Evolutionary conservation across 2,888 invertebrate species (phyloP).

Genomic region (Hemithea aestivaria): DNA sequence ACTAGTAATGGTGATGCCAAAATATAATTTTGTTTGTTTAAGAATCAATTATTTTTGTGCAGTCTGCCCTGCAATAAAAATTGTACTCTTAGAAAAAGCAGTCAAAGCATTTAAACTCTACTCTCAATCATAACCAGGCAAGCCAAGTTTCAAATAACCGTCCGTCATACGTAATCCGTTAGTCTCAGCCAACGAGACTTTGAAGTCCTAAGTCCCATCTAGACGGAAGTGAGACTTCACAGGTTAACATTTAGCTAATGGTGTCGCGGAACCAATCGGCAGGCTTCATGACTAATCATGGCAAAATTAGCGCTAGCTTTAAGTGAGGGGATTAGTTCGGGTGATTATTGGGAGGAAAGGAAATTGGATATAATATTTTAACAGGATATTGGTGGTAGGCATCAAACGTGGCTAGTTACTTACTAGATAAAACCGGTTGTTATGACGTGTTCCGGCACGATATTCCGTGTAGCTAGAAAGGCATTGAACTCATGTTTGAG

Average conservation of each 20-base stretch:
- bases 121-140: not conserved
- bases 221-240: conserved; percentile 32
- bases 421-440: too few species aligned
- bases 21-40: too few species aligned
- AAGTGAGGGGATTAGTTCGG: conserved; percentile 13
- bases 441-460: too few species aligned
- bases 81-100: too few species aligned
- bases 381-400: too few species aligned
- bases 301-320: conserved; percentile 12
- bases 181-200: conserved; percentile 6
- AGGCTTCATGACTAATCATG: conserved; percentile 18
- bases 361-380: not conserved
- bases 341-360: conserved; percentile 9
- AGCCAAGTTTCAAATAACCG: conserved; percentile 6
- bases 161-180: conserved; percentile 4
- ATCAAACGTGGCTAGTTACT: too few species aligned
- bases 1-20: too few species aligned
- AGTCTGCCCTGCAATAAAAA: too few species aligned
- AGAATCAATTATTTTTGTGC: too few species aligned
- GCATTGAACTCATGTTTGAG: too few species aligned
- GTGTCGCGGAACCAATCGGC: conserved; percentile 33
- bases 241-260: conserved; percentile 37
- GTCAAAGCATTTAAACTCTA: too few species aligned
- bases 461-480: too few species aligned
- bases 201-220: conserved; percentile 38